Percentiles rank a stretch among this genome's conserved stretches.
phyloP scores from a whole-genome alignment of 1,140 invertebrate genomes.

The Calycopis cecrops region DNA sequence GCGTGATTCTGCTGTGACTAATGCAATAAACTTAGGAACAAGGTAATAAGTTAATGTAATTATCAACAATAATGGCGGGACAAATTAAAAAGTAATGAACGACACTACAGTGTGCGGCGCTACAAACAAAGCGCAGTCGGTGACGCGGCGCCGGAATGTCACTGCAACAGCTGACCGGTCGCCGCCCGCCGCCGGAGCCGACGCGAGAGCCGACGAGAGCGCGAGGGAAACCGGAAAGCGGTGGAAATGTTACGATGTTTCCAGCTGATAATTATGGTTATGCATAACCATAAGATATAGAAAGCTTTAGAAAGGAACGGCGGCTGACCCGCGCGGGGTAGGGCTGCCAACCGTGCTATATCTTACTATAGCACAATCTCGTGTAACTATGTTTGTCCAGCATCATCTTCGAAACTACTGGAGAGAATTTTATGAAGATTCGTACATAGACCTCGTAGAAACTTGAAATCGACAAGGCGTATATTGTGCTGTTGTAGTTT shows the following conservation, averaged over 20 bases:
- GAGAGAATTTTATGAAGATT: too few species aligned
- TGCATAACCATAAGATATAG: slow-evolving; percentile 42
- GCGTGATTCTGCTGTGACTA: too few species aligned
- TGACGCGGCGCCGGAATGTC: neutral
- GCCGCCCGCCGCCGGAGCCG: too few species aligned
- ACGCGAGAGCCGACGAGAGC: slow-evolving; percentile 1
- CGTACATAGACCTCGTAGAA: too few species aligned
- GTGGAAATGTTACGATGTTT: slow-evolving; percentile 34
- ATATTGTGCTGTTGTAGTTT: too few species aligned
- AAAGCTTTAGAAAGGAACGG: slow-evolving; percentile 73
- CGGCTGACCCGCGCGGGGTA: slow-evolving; percentile 52
- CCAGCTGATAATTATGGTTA: slow-evolving; percentile 26
- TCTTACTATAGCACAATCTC: too few species aligned
- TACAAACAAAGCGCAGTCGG: slow-evolving; percentile 20
- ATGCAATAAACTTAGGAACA: too few species aligned
- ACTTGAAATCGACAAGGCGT: too few species aligned
- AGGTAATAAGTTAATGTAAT: too few species aligned
- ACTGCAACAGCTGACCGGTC: neutral
- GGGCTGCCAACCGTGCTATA: slow-evolving; percentile 35
- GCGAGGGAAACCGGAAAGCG: slow-evolving; percentile 23
- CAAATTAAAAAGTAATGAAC: slow-evolving; percentile 41
- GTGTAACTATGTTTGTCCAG: too few species aligned
- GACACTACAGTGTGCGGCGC: slow-evolving; percentile 29
- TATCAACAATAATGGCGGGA: slow-evolving; percentile 12
- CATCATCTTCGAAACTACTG: too few species aligned